Evolutionary conservation across 2,113 vertebrate genomes (phyloP).

Genomic region (Psittacula cyanocephala): DNA sequence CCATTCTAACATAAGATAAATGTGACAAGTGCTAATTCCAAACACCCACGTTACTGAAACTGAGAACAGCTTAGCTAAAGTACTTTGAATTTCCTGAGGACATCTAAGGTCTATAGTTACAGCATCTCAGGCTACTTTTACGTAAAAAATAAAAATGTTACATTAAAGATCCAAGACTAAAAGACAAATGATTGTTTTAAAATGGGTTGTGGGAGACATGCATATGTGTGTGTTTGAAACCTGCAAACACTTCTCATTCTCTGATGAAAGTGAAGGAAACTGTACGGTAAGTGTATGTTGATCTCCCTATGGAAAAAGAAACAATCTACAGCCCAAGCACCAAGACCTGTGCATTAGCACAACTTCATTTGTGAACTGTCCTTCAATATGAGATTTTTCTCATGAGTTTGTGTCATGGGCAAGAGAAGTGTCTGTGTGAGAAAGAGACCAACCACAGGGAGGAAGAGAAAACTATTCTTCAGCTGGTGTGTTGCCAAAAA

Average conservation of each 20-base stretch:
- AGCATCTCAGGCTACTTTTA: background rate
- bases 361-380: background rate
- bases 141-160: background rate
- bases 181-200: background rate
- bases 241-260: background rate
- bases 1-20: conserved; percentile 33
- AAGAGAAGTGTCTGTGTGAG: background rate
- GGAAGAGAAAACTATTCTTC: background rate
- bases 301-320: background rate
- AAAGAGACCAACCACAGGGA: background rate
- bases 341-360: background rate
- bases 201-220: background rate
- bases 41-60: conserved; percentile 20
- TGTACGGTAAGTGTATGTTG: background rate
- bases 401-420: background rate
- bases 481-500: background rate
- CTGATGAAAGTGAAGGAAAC: background rate
- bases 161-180: background rate
- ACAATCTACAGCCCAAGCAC: background rate
- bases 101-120: conserved; percentile 21
- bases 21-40: conserved; percentile 62
- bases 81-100: conserved; percentile 28
- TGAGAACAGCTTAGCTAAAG: conserved; percentile 36
- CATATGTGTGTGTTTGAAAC: background rate
- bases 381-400: background rate